phyloP scores from a whole-genome alignment of 2,113 vertebrate species.

The Sinocyclocheilus grahami region DNA sequence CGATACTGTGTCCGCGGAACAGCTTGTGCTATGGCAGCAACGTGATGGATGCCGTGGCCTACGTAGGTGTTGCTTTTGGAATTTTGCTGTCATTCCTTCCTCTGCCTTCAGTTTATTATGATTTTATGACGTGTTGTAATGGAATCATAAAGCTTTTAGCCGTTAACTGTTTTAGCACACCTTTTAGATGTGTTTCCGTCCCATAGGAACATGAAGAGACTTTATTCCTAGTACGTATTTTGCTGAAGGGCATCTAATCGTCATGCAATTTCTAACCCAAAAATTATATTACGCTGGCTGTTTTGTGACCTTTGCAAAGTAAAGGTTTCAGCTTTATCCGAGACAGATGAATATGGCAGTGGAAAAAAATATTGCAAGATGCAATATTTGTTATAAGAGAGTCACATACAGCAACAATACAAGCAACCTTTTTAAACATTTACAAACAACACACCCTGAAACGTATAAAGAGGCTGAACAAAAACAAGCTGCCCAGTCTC shows the following conservation, averaged over 20 bases:
- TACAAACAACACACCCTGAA: no score
- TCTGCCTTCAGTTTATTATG: background rate
- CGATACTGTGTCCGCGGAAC: background rate
- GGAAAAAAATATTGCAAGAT: no score
- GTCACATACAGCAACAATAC: no score
- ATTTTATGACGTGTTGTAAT: conserved; percentile 38
- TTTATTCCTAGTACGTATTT: background rate
- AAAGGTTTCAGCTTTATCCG: background rate
- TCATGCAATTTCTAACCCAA: background rate
- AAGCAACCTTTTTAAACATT: no score
- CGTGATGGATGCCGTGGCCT: conserved; percentile 13
- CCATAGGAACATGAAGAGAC: background rate
- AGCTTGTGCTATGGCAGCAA: conserved; percentile 24
- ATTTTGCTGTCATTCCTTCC: conserved; percentile 21
- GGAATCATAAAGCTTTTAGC: conserved; percentile 45
- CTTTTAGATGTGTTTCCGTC: background rate
- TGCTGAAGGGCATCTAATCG: background rate
- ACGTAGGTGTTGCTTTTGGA: conserved; percentile 32
- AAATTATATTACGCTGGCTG: background rate
- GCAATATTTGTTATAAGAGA: no score
- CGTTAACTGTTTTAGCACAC: conserved; percentile 8
- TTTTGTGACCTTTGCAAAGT: background rate
- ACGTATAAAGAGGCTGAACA: no score
- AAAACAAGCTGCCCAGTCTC: no score
- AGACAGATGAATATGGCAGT: no score